phyloP scores from a whole-genome alignment of 1,140 invertebrate genomes.

The Drosophila sturtevanti region DNA sequence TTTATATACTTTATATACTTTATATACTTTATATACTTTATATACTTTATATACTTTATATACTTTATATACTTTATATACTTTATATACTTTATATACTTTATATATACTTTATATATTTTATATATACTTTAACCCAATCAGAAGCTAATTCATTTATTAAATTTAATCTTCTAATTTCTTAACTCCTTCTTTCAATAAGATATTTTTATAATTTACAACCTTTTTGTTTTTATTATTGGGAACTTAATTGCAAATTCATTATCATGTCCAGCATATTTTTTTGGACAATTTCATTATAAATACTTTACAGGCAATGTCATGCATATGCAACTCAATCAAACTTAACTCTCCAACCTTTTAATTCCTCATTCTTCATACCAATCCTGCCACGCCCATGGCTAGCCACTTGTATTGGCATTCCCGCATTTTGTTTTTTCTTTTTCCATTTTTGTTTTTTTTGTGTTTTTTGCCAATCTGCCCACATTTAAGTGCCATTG shows the following conservation, averaged over 20 bases:
- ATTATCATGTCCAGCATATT: background rate
- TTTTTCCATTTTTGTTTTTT: slow-evolving; percentile 26
- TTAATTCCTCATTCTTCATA: too few species aligned
- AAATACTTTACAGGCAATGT: slow-evolving; percentile 41
- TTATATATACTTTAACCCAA: too few species aligned
- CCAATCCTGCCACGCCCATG: background rate
- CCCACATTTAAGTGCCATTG: slow-evolving; percentile 55
- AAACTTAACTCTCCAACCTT: background rate
- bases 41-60: too few species aligned
- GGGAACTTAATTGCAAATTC: background rate
- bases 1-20: too few species aligned
- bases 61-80: too few species aligned
- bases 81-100: too few species aligned
- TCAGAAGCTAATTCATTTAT: too few species aligned
- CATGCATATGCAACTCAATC: slow-evolving; percentile 5
- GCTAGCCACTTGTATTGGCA: slow-evolving; percentile 22
- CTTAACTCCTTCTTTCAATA: too few species aligned
- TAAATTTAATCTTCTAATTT: too few species aligned
- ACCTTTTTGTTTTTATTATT: background rate
- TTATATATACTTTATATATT: too few species aligned
- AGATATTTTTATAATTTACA: background rate
- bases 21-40: too few species aligned
- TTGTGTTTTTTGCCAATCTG: slow-evolving; percentile 5
- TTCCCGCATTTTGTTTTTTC: slow-evolving; percentile 1
- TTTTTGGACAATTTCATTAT: slow-evolving; percentile 1